Evolutionary conservation across 2,888 invertebrate species (phyloP), one percentile per base, ranked within the genome.

Genomic region (Eumacrocentrus americanus): DNA sequence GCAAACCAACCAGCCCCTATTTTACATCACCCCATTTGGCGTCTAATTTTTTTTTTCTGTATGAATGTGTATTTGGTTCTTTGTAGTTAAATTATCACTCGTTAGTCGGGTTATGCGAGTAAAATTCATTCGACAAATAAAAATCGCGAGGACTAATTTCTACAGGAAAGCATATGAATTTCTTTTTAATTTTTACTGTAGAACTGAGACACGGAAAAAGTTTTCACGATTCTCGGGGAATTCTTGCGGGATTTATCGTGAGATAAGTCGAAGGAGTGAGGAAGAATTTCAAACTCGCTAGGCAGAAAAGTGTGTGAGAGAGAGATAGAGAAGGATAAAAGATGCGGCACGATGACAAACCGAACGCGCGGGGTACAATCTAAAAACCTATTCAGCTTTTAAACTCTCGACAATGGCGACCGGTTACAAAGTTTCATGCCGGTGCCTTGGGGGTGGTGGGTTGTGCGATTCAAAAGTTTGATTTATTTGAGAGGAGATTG

Each of bases 401-500:
- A 79, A 80, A 79, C 76, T 78, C 76, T 76, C 73, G 75, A 79
- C 76, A 79, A 78, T 79, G 72, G 75, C 56, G 55, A 55, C 71
- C 70, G 72, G 74, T 76, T 75, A 75, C 72, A 74, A 77, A 77
- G 76, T 77, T 77, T 78, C 71, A 68, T 69, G 61, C 67, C 20
- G 42, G 29, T 51, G 61, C 40, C 25, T 25, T 34, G 58, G 65
- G 62, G 59, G 63, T 46, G 22, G 47, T 16, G 51, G 44, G 35
- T 63, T 58, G 60, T 59, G 60, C 73, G 75, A 79, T 79, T 78
- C 74, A 75, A 76, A 79, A 79, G 79, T 78, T 79, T 78, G 79
- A 79, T 80, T 79, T 79, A 78, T 79, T 79, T 80, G 76, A 75
- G 75, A 73, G 74, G 69, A 78, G 77, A 79, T 79, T 80, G 76